Base-by-base conservation (phyloP, 2,888 invertebrate species). In the Nemoura dubitans region DNA sequence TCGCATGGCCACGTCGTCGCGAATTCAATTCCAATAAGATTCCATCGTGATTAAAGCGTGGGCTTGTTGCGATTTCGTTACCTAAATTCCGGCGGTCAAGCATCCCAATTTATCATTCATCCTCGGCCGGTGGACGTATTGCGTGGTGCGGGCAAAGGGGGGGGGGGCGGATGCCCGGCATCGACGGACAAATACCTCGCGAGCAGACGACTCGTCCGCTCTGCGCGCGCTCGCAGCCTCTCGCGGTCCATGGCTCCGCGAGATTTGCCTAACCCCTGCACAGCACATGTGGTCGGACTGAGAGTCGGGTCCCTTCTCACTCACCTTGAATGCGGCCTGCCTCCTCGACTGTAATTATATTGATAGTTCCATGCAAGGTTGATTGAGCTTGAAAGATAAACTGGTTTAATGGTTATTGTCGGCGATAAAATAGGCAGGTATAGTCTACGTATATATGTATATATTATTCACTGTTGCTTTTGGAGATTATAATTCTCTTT, bases 331-430 rank as follows among this genome's bases (percentile, higher is more conserved):
- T 59, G 59, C 59, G 3, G 59, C 16, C 1, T 59, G 59, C 59
- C 14, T 3, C 16, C 1, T 21, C 59, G 59, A 21, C 59, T 59
- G 21, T 78, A 78, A 78, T 78, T 26, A 27, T 27, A 78, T 78
- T 78, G 78, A 78, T 78, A 78, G 78, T 28, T 78, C 78, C 78
- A 28, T n/a, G 78, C 78, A 78, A 78, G 78, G 78, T 78, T 78
- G 78, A 78, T 78, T 78, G 78, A 78, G 78, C 27, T 27, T 78
- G 21, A 28, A 26, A 26, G 78, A 28, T 78, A 78, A 78, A 78
- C 78, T 78, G 78, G 78, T 78, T 78, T 78, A 78, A 78, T 26
- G 28, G 21, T 78, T 14, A 78, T 78, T 26, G 78, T 14, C 59
- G 59, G 16, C 59, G 59, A 59, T 59, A 59, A 59, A 59, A 59